These are phyloP conservation scores for Trichonephila clavata DNA, from an alignment of 1,140 invertebrate species.

Conservation along the genomic window DNA sequence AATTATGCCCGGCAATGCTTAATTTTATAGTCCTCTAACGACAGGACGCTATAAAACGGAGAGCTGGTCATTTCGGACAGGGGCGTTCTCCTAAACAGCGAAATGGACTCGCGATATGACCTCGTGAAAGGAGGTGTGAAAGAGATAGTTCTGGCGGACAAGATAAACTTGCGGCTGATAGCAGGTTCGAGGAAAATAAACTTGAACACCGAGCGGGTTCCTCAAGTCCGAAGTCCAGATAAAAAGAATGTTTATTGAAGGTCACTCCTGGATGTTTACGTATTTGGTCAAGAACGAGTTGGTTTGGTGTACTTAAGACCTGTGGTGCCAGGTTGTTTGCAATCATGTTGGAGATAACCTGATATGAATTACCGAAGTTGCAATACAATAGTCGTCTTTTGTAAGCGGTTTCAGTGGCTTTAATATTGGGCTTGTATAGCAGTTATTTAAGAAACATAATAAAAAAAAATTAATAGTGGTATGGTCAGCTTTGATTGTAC, in stretches of 20 bases:
- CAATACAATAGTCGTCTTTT: not conserved
- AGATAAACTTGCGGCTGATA: not conserved
- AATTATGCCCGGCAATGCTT: constrained; percentile 48
- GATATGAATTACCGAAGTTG: not conserved
- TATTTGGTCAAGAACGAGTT: not conserved
- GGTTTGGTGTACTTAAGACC: not conserved
- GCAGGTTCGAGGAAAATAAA: constrained; percentile 9
- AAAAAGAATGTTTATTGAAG: not conserved
- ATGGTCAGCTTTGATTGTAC: too few relatives aligned
- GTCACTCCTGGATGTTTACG: not conserved
- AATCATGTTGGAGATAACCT: not conserved
- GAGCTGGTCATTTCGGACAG: constrained; percentile 7
- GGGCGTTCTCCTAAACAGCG: not conserved
- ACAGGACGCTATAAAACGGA: constrained; percentile 50
- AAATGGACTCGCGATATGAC: constrained; percentile 1
- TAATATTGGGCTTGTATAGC: too few relatives aligned
- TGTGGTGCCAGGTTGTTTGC: not conserved
- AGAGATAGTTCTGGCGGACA: not conserved
- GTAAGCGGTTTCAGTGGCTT: not conserved
- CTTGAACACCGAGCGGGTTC: not conserved
- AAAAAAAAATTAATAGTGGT: too few relatives aligned
- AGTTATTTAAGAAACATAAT: too few relatives aligned
- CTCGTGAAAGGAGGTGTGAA: not conserved
- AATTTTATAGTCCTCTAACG: constrained; percentile 53
- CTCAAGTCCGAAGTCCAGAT: not conserved